Conservation (phyloP, 1,140 invertebrate species). For the Holotrichia oblita region DNA sequence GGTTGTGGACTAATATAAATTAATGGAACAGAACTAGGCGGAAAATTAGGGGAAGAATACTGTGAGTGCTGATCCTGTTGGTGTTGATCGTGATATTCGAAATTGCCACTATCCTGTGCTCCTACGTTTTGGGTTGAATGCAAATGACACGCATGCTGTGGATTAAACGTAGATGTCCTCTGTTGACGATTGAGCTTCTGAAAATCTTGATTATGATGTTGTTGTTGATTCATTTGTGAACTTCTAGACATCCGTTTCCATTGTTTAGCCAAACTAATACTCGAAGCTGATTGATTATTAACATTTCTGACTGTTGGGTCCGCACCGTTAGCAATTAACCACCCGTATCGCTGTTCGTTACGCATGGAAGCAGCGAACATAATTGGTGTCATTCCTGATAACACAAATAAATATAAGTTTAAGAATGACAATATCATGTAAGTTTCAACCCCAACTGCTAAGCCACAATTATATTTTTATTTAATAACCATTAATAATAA, state of each 20-base stretch:
- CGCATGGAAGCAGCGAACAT: constrained; percentile 56
- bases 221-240: constrained; percentile 16
- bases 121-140: too few species aligned
- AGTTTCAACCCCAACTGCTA: too few species aligned
- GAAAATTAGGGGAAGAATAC: background rate
- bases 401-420: constrained; percentile 42
- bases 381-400: constrained; percentile 53
- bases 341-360: constrained; percentile 46
- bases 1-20: constrained; percentile 40
- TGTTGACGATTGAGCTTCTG: background rate
- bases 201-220: background rate
- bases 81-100: constrained; percentile 16
- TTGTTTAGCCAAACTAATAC: constrained; percentile 46
- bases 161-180: background rate
- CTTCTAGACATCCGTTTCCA: constrained; percentile 44
- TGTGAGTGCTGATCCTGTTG: background rate
- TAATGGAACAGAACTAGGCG: background rate
- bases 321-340: constrained; percentile 49
- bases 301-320: constrained; percentile 45
- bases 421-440: too few species aligned
- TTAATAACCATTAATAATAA: background rate
- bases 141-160: background rate
- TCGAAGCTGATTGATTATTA: background rate
- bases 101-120: background rate
- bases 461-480: too few species aligned